Conservation (phyloP, 2,113 vertebrate genomes). For the Urocynchramus pylzowi region DNA sequence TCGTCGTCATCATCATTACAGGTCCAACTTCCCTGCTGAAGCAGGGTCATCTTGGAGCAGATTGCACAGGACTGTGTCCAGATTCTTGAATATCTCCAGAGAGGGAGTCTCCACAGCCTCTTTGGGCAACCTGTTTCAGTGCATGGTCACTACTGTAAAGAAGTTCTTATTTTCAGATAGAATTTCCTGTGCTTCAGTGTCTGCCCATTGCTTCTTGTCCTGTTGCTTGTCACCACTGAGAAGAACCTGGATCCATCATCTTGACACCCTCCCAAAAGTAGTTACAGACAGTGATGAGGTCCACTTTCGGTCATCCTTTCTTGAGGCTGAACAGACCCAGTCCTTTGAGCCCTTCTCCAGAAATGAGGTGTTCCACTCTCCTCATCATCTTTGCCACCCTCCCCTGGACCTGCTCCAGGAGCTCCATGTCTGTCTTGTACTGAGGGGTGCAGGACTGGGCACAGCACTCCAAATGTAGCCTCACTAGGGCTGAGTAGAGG, state of each 20-base stretch:
- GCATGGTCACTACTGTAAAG: fast-evolving
- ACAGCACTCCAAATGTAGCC: not conserved
- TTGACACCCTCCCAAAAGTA: not conserved
- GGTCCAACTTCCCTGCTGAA: not conserved
- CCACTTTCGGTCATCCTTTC: fast-evolving
- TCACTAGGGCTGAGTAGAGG: not conserved
- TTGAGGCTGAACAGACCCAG: not conserved
- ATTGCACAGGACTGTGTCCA: not conserved
- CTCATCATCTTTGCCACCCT: not conserved
- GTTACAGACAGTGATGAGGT: too few species aligned
- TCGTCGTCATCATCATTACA: not conserved
- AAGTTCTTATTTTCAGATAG: not conserved
- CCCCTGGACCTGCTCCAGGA: not conserved
- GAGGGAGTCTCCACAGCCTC: too few species aligned
- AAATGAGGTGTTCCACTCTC: not conserved
- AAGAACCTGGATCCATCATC: not conserved
- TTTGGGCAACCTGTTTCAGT: not conserved
- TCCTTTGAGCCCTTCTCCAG: not conserved
- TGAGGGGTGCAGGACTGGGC: not conserved
- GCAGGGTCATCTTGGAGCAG: not conserved
- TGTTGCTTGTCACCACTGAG: not conserved
- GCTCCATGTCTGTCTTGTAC: not conserved
- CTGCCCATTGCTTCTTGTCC: not conserved
- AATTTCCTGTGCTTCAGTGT: not conserved
- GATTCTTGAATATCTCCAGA: not conserved